Percentiles rank a stretch among this genome's conserved stretches.
phyloP scores from a whole-genome alignment of 2,888 invertebrate species.

The Latrodectus elegans region DNA sequence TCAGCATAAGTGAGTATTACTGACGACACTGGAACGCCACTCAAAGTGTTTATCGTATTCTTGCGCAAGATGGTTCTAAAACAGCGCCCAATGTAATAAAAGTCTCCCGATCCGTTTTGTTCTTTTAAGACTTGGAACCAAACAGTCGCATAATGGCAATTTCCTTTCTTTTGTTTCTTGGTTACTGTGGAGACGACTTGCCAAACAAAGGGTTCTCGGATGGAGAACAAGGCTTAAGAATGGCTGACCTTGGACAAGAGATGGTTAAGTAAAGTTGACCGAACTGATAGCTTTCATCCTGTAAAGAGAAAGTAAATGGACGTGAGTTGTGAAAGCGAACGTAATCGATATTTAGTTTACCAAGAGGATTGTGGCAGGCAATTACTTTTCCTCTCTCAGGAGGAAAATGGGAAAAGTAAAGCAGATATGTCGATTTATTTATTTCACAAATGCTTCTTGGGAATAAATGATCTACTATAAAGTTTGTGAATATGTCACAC shows the following conservation, averaged over 20 bases:
- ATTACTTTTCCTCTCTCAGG: too few species aligned
- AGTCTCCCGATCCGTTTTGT: background rate
- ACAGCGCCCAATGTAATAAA: background rate
- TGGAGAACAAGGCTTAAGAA: background rate
- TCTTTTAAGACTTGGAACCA: background rate
- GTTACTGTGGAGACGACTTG: conserved; percentile 17
- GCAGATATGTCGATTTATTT: too few species aligned
- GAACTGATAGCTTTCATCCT: background rate
- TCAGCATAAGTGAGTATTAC: too few species aligned
- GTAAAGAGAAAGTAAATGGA: background rate
- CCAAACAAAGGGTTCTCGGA: background rate
- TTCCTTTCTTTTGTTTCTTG: conserved; percentile 13
- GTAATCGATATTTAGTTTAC: background rate
- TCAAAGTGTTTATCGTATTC: background rate
- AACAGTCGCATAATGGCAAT: conserved; percentile 16
- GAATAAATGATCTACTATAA: too few species aligned
- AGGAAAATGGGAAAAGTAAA: too few species aligned
- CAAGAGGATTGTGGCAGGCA: background rate
- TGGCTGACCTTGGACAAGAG: background rate
- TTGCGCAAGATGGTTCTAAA: conserved; percentile 1
- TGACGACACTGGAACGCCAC: too few species aligned
- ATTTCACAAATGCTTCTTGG: too few species aligned
- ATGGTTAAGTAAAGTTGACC: background rate
- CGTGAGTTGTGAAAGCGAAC: background rate
- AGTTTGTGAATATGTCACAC: too few species aligned